Percentiles rank a stretch among this genome's conserved stretches.
Conservation (phyloP, 2,113 vertebrate species). For the Eclectus roratus region DNA sequence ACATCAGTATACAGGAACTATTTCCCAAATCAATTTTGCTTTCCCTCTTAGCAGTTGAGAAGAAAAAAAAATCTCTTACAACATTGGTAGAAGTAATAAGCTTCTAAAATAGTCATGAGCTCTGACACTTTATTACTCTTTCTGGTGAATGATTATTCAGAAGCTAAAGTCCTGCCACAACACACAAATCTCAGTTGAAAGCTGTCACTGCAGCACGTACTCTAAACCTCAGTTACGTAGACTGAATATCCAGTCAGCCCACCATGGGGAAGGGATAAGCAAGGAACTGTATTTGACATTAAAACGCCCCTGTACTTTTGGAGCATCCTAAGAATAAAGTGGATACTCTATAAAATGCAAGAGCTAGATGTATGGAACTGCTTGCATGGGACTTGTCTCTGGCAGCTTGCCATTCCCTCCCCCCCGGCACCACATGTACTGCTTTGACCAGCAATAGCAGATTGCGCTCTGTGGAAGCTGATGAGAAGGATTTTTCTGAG, state of each 20-base stretch:
- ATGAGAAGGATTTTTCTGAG: background rate
- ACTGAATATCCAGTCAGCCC: background rate
- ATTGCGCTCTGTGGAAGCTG: background rate
- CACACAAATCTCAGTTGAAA: background rate
- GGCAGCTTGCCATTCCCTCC: background rate
- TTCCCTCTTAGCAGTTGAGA: background rate
- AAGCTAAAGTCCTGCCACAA: slow-evolving; percentile 13
- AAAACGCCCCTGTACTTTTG: background rate
- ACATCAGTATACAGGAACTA: background rate
- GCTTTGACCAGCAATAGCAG: background rate
- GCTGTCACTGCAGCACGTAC: background rate
- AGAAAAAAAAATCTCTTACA: background rate
- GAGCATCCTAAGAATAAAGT: background rate
- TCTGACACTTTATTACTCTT: slow-evolving; percentile 16
- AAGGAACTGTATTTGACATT: background rate
- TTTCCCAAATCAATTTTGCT: slow-evolving; percentile 26
- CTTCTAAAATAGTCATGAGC: slow-evolving; percentile 10
- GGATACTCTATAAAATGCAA: background rate
- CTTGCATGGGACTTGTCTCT: background rate
- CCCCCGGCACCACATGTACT: background rate
- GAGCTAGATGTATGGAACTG: background rate
- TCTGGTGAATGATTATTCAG: slow-evolving; percentile 22
- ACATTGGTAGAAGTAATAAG: background rate
- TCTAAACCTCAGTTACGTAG: background rate
- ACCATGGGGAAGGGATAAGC: background rate